phyloP scores from a whole-genome alignment of 2,797 vertebrate species.

The Arctocebus calabarensis region DNA sequence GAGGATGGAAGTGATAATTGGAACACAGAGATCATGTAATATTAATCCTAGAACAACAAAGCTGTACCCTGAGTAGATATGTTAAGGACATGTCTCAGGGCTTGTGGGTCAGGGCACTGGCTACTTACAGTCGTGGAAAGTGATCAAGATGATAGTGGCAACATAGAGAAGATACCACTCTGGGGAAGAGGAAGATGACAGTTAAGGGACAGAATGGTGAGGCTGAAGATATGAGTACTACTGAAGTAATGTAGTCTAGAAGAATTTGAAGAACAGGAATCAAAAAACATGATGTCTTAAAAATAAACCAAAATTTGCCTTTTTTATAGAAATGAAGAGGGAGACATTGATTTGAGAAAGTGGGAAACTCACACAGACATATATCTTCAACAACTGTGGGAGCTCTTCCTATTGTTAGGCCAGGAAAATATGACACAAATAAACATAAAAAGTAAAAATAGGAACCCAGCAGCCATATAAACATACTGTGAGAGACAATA shows the following conservation, averaged over 20 bases:
- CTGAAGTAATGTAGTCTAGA: neutral
- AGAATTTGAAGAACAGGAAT: neutral
- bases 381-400: neutral
- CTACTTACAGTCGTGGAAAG: neutral
- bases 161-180: neutral
- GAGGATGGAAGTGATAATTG: neutral
- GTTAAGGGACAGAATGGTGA: neutral
- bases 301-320: neutral
- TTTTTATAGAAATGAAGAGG: neutral
- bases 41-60: neutral
- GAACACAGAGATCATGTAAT: neutral
- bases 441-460: neutral
- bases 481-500: neutral
- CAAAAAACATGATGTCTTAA: neutral
- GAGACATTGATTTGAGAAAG: neutral
- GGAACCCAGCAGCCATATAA: neutral
- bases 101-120: neutral
- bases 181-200: no score
- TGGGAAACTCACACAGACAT: neutral
- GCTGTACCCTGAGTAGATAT: neutral
- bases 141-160: no score
- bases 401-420: neutral
- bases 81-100: neutral
- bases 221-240: neutral
- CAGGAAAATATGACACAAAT: neutral